Conservation (phyloP, 2,888 invertebrate species). For the Folsomia candida region DNA sequence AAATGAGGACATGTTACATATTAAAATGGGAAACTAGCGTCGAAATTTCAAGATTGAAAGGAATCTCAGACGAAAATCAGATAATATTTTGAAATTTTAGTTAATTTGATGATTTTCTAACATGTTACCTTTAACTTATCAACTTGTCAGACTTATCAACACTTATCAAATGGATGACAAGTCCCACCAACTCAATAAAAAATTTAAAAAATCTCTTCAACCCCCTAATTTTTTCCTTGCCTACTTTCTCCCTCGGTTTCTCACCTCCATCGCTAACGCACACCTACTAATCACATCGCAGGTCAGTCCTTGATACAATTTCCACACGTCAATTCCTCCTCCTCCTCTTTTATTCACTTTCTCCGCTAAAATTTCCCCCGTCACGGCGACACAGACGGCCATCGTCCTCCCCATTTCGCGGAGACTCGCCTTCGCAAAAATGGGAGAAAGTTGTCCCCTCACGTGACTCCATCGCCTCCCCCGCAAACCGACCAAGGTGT, state of each 20-base stretch:
- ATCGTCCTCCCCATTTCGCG: constrained; percentile 56
- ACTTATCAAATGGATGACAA: constrained; percentile 45
- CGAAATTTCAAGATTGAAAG: not conserved
- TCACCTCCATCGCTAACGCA: constrained; percentile 55
- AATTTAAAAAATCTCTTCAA: too few species aligned
- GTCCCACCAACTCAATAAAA: too few species aligned
- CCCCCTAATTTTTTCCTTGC: too few species aligned
- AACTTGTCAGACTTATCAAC: too few species aligned
- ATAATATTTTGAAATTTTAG: not conserved
- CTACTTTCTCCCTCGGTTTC: too few species aligned
- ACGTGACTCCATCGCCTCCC: constrained; percentile 60
- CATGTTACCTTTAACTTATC: too few species aligned
- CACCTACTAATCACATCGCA: constrained; percentile 58
- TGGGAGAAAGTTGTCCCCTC: constrained; percentile 56
- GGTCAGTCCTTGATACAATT: constrained; percentile 57
- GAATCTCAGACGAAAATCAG: not conserved
- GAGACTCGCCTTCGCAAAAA: constrained; percentile 57
- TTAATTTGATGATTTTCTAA: not conserved
- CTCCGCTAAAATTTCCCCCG: constrained; percentile 54
- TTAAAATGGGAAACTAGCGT: not conserved
- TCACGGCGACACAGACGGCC: constrained; percentile 53
- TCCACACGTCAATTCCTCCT: constrained; percentile 54
- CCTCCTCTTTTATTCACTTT: constrained; percentile 39
- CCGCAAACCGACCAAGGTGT: constrained; percentile 50
- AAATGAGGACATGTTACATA: not conserved